Base-by-base conservation (phyloP, 53 echinoderm and acorn worm genomes). In the Patiria pectinifera region DNA sequence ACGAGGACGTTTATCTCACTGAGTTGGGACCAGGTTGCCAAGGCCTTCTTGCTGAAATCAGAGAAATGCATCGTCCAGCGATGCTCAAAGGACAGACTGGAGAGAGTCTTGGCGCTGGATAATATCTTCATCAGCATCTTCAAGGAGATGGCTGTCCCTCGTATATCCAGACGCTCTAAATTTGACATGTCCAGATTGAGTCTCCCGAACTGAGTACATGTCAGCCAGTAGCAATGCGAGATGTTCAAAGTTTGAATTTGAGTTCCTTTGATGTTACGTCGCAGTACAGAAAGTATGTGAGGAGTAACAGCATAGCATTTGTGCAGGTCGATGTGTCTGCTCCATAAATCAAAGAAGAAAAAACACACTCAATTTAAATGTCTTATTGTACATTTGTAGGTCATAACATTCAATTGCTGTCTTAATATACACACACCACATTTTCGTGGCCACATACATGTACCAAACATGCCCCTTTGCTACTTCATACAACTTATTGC, bases 211-310 rank as follows among this genome's bases (percentile, higher is more conserved):
- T 90, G 63, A 22, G 8, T 48, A 44, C 48, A n/a, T 18, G 66
- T 90, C 69, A 90, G 48, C 90, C 90, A 90, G 70, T 80, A 90
- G 77, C 90, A 90, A 80, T 80, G 11, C n/a, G 90, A 45, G 45
- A 90, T 80, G 48, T 66, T 81, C 10, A 80, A 46, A 48, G 80
- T 79, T 21, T 26, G 62, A 11, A 90, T 60, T 62, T 58, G 6
- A 12, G 76, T 1, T 43, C 10, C 45, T 47, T 35, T 43, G 6
- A 11, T 18, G 4, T 79, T 16, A 21, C 21, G 15, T 66, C 48
- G 80, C 18, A 90, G 45, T 46, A 22, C 63, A 69, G 24, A 19
- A 12, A 90, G 69, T 9, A 69, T 81, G 66, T 81, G 80, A 47
- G 90, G 78, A 14, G 48, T 69, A 3, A 90, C 81, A 14, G 14